Evolutionary conservation across 2,113 vertebrate genomes (phyloP).

Genomic region (Rhinogobius similis): DNA sequence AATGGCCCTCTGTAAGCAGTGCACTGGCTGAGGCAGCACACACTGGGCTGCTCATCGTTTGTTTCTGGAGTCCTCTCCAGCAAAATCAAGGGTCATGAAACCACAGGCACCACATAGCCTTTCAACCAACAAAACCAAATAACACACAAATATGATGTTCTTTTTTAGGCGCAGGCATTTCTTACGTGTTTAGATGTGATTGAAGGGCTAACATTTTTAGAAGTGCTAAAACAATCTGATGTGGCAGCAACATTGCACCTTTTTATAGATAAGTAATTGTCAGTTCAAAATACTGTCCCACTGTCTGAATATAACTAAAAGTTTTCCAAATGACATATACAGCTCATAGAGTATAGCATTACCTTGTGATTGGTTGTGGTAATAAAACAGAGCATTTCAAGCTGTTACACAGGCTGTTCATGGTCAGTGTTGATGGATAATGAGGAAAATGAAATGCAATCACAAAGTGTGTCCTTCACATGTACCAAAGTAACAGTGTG

Average conservation of each 20-base stretch:
- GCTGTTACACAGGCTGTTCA: slow-evolving; percentile 32
- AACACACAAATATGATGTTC: not conserved
- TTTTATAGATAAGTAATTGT: too few species aligned
- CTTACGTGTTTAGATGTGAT: not conserved
- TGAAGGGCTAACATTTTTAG: not conserved
- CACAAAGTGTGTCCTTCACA: slow-evolving; percentile 34
- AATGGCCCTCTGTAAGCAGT: slow-evolving; percentile 67
- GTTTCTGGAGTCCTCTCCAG: slow-evolving; percentile 40
- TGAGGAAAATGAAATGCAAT: slow-evolving; percentile 30
- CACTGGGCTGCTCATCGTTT: slow-evolving; percentile 52
- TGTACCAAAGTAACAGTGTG: slow-evolving; percentile 11
- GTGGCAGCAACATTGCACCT: too few species aligned
- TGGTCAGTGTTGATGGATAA: slow-evolving; percentile 36
- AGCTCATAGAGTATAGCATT: slow-evolving; percentile 9
- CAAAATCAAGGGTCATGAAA: slow-evolving; percentile 18
- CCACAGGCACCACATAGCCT: slow-evolving; percentile 8
- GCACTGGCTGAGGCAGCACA: slow-evolving; percentile 47
- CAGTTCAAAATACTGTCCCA: not conserved
- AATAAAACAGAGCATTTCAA: slow-evolving; percentile 32
- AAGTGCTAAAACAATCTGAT: not conserved
- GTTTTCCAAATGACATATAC: slow-evolving; percentile 9
- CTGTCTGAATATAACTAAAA: slow-evolving; percentile 3
- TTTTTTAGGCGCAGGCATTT: not conserved
- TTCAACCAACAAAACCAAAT: not conserved
- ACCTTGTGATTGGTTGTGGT: slow-evolving; percentile 15